Evolutionary conservation across 2,113 vertebrate genomes (phyloP), one percentile per base, ranked within the genome.

Genomic region (Dissostichus mawsoni): DNA sequence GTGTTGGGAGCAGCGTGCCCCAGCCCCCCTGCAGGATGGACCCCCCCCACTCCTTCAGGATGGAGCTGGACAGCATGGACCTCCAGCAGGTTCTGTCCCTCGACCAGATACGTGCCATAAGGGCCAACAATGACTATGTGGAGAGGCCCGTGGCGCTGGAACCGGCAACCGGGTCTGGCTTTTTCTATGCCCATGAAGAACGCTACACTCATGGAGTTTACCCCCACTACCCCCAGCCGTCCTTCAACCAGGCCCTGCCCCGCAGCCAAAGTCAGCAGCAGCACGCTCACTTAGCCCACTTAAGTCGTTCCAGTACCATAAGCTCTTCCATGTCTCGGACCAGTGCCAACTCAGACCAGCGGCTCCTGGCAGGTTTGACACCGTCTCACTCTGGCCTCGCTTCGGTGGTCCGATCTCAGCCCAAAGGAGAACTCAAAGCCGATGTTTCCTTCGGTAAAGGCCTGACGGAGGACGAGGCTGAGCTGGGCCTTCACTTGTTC

Each of bases 51-150:
- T 93, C 93, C 81, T 88, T 94, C 87, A 95, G 91, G 87, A 96
- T 96, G 96, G 97, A 98, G 86, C 76, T 94, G 13, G 93, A 94
- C 10, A 89, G 92, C 1, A 94, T 96, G 90, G 97, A 97, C 88
- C 94, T 96, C 75, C 97, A 97, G 91, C 97, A 96, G 90, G 92
- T 91, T 69, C 95, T 99, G 82, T 98, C 98, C 72, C 96, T 99
- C 4, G 96, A 98, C 81, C 97, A 99, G 92, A 98, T 99, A 91
- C 96, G 95, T 57, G 94, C 96, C 90, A 97, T 97, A 92, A 95
- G 97, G 12, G 96, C 97, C 92, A 97, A 92, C 95, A 99, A 99
- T 87, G 97, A 99, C 95, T 99, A 99, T 59, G 97, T 99, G 96
- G 98, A 99, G 9, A 91, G 96, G 25, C 98, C 98, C 0, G 93